phyloP scores from a whole-genome alignment of 2,113 vertebrate genomes.

The Progne subis region DNA sequence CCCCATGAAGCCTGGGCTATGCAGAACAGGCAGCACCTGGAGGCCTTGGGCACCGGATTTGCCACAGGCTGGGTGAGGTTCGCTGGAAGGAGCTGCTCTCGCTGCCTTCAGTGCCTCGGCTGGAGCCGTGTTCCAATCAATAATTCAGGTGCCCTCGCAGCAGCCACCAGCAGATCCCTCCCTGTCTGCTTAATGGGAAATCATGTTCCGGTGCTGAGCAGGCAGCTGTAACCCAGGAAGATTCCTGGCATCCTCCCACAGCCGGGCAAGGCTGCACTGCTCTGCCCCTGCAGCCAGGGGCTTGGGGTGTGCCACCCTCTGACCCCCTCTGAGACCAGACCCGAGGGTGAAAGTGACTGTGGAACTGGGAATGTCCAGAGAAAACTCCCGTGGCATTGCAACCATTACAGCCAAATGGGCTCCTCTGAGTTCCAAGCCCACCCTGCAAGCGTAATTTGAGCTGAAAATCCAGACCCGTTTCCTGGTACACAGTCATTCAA shows the following conservation, averaged over 20 bases:
- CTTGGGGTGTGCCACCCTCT: neutral
- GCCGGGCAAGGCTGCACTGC: rapidly evolving
- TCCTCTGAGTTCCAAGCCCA: neutral
- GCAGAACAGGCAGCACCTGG: rapidly evolving
- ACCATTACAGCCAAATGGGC: neutral
- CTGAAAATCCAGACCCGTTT: neutral
- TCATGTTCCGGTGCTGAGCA: rapidly evolving
- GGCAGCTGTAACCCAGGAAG: neutral
- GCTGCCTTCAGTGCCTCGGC: neutral
- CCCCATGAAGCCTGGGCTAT: rapidly evolving
- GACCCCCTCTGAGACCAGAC: rapidly evolving
- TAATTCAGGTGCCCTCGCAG: slow-evolving; percentile 33
- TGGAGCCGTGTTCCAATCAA: slow-evolving; percentile 5
- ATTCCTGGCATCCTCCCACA: neutral
- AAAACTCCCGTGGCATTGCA: neutral
- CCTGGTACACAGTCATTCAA: neutral
- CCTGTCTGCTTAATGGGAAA: neutral
- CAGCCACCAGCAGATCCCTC: neutral
- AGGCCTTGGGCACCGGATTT: neutral
- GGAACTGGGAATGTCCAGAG: neutral
- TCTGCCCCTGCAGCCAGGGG: too few species aligned
- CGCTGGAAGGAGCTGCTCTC: neutral
- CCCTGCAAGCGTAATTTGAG: neutral
- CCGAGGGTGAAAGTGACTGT: neutral
- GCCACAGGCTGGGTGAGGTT: neutral